Percentiles rank a stretch among this genome's conserved stretches.
Evolutionary conservation across 2,113 vertebrate species (phyloP).

Genomic region (Pomatostomus ruficeps): DNA sequence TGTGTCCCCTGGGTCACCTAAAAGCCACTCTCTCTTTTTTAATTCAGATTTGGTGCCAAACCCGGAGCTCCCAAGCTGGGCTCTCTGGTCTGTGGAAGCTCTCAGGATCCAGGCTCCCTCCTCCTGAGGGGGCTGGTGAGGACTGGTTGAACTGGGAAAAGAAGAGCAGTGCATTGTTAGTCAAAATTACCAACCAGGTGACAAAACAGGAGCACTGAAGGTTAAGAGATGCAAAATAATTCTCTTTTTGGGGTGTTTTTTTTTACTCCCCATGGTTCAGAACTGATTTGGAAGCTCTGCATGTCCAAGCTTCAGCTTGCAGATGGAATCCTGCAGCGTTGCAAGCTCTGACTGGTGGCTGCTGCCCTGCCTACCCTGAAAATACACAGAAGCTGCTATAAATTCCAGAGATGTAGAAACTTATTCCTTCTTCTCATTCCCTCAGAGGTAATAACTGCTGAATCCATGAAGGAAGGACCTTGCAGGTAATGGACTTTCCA

Average conservation of each 20-base stretch:
- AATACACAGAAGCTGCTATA: neutral
- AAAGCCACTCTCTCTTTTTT: neutral
- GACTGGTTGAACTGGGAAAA: neutral
- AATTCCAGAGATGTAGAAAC: neutral
- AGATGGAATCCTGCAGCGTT: neutral
- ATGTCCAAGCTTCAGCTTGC: neutral
- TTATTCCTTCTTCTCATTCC: neutral
- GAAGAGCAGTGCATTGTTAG: neutral
- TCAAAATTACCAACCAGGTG: neutral
- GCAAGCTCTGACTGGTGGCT: neutral
- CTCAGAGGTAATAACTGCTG: neutral
- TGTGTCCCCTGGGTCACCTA: neutral
- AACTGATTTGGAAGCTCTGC: neutral
- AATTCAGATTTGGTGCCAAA: neutral
- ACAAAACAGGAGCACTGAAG: neutral
- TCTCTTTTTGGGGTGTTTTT: rapidly evolving
- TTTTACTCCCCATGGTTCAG: rapidly evolving
- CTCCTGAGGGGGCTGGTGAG: rapidly evolving
- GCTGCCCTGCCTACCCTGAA: neutral
- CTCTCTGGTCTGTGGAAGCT: neutral
- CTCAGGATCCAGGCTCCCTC: neutral
- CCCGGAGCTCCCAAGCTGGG: neutral
- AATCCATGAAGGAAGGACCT: neutral
- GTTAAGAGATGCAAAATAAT: neutral
- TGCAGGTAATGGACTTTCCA: neutral